A percentile compares a stretch with the other conserved stretches of the same genome.
Evolutionary conservation across 1,140 invertebrate species (phyloP).

Genomic region (Gonioctena quinquepunctata): DNA sequence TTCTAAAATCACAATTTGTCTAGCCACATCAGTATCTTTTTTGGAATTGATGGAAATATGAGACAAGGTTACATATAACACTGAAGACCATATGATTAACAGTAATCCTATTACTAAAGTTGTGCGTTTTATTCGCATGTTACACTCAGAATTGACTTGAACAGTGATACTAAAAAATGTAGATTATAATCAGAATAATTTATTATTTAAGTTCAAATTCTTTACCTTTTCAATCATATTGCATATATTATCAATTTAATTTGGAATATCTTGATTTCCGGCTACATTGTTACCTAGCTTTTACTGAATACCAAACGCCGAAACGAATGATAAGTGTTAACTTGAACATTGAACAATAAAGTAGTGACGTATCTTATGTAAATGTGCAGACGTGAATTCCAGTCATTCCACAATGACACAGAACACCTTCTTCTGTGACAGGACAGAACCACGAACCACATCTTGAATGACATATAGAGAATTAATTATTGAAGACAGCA

Average conservation of each 20-base stretch:
- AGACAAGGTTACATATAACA: constrained; percentile 47
- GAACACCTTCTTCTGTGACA: no score
- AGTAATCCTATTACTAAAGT: constrained; percentile 39
- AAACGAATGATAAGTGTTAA: neutral
- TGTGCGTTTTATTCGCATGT: constrained; percentile 41
- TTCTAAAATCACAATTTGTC: constrained; percentile 45
- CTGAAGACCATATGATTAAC: constrained; percentile 45
- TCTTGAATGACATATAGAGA: no score
- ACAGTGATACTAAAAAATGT: neutral
- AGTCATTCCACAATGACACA: no score
- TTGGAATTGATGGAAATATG: constrained; percentile 32
- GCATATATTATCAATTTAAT: neutral
- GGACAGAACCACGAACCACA: no score
- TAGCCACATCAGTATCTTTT: constrained; percentile 32
- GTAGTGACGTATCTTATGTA: no score
- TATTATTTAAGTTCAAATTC: neutral
- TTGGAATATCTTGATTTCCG: neutral
- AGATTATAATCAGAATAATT: neutral
- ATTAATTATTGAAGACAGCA: no score
- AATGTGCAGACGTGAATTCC: no score
- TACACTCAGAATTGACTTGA: constrained; percentile 7
- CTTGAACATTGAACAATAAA: no score
- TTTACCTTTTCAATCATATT: neutral
- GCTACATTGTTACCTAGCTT: neutral
- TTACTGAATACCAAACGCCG: neutral